A percentile compares a stretch with the other conserved stretches of the same genome.
Conservation (phyloP, 2,888 invertebrate genomes). For the Ormyrus nitidulus region DNA sequence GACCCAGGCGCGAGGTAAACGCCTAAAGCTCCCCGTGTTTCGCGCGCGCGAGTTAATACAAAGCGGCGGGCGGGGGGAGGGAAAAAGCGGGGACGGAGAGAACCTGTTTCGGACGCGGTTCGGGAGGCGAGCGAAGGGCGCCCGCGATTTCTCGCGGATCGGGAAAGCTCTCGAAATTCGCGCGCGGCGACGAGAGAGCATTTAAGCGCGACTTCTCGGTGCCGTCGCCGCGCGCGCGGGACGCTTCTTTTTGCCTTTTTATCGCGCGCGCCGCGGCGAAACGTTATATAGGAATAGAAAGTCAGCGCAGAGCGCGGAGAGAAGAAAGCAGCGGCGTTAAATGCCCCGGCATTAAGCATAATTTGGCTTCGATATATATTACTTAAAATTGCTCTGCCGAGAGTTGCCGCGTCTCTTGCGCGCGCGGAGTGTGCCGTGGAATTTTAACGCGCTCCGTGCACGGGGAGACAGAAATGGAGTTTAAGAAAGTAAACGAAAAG, state of each 20-base stretch:
- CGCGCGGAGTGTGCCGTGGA: slow-evolving; percentile 16
- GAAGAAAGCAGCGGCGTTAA: slow-evolving; percentile 50
- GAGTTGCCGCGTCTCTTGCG: background rate
- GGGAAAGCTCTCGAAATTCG: slow-evolving; percentile 44
- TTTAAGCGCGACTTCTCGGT: no score
- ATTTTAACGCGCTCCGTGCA: slow-evolving; percentile 35
- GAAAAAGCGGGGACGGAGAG: slow-evolving; percentile 47
- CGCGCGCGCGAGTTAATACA: background rate
- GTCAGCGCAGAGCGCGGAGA: background rate
- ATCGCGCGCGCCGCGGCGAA: background rate
- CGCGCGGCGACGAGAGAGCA: background rate
- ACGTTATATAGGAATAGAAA: slow-evolving; percentile 45
- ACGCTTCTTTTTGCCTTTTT: background rate
- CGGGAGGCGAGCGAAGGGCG: slow-evolving; percentile 5
- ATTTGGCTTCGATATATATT: slow-evolving; percentile 51
- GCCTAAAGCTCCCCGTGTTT: slow-evolving; percentile 14
- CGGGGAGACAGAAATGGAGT: slow-evolving; percentile 21
- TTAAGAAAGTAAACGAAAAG: slow-evolving; percentile 44
- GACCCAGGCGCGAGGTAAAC: slow-evolving; percentile 57
- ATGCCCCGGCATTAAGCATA: slow-evolving; percentile 38
- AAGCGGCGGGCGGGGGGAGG: slow-evolving; percentile 28
- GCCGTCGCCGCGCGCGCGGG: background rate
- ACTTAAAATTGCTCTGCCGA: slow-evolving; percentile 28
- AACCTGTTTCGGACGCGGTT: background rate
- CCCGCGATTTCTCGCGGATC: slow-evolving; percentile 24